Evolutionary conservation across 2,888 invertebrate genomes (phyloP), one percentile per base, ranked within the genome.

Genomic region (Dryobotodes eremita): DNA sequence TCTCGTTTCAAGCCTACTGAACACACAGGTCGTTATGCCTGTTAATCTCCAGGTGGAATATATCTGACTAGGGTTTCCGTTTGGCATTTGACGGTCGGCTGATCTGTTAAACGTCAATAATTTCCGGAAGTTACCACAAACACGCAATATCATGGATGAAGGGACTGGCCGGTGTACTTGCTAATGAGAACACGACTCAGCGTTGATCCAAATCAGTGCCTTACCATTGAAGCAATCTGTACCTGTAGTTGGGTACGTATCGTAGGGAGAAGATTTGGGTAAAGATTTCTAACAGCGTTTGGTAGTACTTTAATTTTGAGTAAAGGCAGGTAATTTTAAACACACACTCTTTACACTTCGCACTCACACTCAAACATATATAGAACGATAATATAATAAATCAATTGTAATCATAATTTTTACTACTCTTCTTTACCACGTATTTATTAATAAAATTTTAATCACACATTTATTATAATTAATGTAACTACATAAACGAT

Each of bases 61-160:
- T 42, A 85, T 86, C 61, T 73, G 75, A 59, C 46, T 68, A 61
- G 48, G 31, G 79, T 70, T 79, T 79, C 84, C 84, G 83, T 76
- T 83, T 65, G 50, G 50, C 68, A 74, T 83, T 75, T 62, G 71
- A 83, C 64, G 64, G 77, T 70, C 53, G 36, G 31, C 71, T 65
- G 79, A 79, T 53, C 75, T 42, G 73, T 76, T 79, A 48, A 71
- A 72, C 73, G 86, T 72, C 86, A 79, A 85, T 85, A 71, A 86
- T 85, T 79, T 79, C 83, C 83, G 83, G 79, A 83, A 83, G 75
- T 71, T 50, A 79, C 83, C 83, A 74, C 84, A 74, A 74, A 85
- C 76, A 86, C 79, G 79, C 84, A 79, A 83, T 86, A 79, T 72
- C 86, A 86, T 69, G 76, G 75, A 36, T 71, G 83, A 69, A 71